These are phyloP conservation scores for Drosophila murphyi DNA, from an alignment of 1,140 invertebrate species.

Conservation along the genomic window DNA sequence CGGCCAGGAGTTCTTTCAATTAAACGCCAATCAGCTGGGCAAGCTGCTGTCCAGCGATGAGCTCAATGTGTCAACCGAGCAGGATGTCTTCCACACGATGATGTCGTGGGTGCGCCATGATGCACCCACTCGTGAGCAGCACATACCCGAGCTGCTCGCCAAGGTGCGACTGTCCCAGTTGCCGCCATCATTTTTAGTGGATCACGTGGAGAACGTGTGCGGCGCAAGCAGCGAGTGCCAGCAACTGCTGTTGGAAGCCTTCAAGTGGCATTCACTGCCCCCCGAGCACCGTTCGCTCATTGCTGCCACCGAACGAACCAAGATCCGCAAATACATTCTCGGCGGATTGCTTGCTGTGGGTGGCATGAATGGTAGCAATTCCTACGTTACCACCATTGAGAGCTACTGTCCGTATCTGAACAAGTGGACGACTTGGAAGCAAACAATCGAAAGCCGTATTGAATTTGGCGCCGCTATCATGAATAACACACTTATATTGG, in stretches of 20 bases:
- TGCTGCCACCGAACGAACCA: conserved; percentile 89
- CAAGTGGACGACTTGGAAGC: conserved; percentile 91
- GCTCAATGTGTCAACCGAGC: conserved; percentile 95
- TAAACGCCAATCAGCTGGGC: conserved; percentile 91
- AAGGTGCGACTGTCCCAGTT: conserved; percentile 94
- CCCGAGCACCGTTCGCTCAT: conserved; percentile 92
- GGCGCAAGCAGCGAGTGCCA: conserved; percentile 89
- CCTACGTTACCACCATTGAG: conserved; percentile 90
- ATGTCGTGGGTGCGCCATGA: conserved; percentile 95
- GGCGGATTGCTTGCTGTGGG: conserved; percentile 94
- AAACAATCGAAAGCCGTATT: conserved; percentile 92
- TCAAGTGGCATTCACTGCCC: conserved; percentile 95
- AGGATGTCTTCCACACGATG: conserved; percentile 95
- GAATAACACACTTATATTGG: conserved; percentile 91
- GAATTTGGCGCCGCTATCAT: conserved; percentile 96
- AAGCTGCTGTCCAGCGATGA: conserved; percentile 94
- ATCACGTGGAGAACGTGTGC: conserved; percentile 90
- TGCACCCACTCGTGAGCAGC: conserved; percentile 88
- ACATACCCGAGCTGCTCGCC: conserved; percentile 90
- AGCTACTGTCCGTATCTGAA: conserved; percentile 94
- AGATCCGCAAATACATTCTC: conserved; percentile 95
- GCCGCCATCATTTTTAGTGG: conserved; percentile 93
- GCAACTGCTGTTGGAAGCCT: conserved; percentile 95
- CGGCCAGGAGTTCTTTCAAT: conserved; percentile 93
- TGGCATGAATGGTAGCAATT: conserved; percentile 90